Base-by-base conservation (phyloP, 2,797 vertebrate genomes). In the Prionace glauca region DNA sequence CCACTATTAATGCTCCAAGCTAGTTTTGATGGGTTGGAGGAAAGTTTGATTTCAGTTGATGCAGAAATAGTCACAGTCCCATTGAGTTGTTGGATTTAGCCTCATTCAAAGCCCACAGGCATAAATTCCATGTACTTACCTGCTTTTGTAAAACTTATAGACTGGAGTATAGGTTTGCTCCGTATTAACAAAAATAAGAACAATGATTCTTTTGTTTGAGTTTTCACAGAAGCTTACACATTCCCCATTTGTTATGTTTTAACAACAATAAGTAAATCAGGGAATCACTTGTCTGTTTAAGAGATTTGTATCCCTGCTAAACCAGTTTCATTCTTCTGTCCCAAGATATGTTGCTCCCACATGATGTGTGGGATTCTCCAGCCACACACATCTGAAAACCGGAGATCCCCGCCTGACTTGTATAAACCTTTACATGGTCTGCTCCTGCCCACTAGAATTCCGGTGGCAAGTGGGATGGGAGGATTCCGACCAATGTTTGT, bases 201-300 rank as follows among this genome's bases (percentile, higher is more conserved):
- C 90, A 92, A 32, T 67, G 62, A 8, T 65, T 2, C 90, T 92
- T 92, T 92, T 92, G 62, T 92, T 67, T 92, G 90, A 65, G 16
- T 24, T 8, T 92, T 92, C 62, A 92, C 90, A 36, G 41, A 41
- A 92, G 7, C 62, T 36, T 92, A 67, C 90, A 69, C 90, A 36
- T 92, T 92, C 62, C 41, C 90, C 90, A 69, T 92, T 92, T 92
- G 90, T 69, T 41, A 69, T 92, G 69, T 62, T 92, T 41, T 36
- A 56, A 69, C 65, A 41, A 69, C 90, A 92, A 92, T 92, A 14
- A 22, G n/a, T 24, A 69, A 92, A 92, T 41, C 62, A 41, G 65
- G 62, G 69, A 24, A 50, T 69, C 90, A 3, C 62, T 92, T n/a
- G 88, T 32, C 90, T 67, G 60, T 91, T 91, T 67, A 67, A 67